phyloP scores from a whole-genome alignment of 2,797 vertebrate species.

The Pangasius djambal region DNA sequence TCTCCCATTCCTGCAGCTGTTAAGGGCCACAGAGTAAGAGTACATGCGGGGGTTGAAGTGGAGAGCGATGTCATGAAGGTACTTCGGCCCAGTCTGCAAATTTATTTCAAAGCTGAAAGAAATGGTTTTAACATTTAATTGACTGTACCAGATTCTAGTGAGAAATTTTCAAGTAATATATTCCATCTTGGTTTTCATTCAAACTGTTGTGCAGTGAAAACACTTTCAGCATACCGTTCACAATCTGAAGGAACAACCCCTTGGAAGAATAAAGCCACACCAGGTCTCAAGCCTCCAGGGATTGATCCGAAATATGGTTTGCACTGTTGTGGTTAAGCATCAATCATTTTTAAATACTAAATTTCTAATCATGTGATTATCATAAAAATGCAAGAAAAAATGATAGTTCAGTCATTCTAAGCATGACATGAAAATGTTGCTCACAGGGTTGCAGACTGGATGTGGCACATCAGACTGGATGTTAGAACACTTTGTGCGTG shows the following conservation, averaged over 20 bases:
- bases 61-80: neutral
- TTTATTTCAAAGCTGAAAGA: neutral
- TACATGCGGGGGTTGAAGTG: neutral
- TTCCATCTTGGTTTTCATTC: neutral
- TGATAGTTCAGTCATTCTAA: neutral
- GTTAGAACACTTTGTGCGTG: neutral
- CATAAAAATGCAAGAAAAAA: neutral
- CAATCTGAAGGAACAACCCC: conserved; percentile 16
- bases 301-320: neutral
- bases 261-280: conserved; percentile 3
- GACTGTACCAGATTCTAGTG: neutral
- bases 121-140: neutral
- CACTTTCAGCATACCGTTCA: neutral
- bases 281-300: conserved; percentile 19
- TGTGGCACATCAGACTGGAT: neutral
- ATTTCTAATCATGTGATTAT: neutral
- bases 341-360: neutral
- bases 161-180: neutral
- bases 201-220: neutral
- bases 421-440: neutral
- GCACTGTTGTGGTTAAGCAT: neutral
- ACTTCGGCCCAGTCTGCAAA: neutral
- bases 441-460: conserved; percentile 6
- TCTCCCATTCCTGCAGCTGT: neutral
- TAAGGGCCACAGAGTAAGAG: neutral